Percentiles rank a stretch among this genome's conserved stretches.
phyloP scores from a whole-genome alignment of 1,140 invertebrate species.

The Magallana ariakensis region DNA sequence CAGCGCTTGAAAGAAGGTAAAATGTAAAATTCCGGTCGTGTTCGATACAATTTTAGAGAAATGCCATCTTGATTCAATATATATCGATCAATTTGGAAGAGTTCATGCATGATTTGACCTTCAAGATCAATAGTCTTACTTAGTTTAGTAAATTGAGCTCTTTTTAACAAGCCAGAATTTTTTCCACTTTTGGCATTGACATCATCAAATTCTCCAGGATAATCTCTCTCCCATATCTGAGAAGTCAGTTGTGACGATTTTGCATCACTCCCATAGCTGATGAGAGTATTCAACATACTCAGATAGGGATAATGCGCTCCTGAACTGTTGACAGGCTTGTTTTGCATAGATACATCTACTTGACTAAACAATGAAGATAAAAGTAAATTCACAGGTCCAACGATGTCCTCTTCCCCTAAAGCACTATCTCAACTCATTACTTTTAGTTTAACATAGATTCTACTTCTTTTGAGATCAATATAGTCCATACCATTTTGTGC shows the following conservation, averaged over 20 bases:
- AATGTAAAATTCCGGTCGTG: slow-evolving; percentile 42
- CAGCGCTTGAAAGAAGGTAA: background rate
- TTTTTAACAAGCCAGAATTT: too few species aligned
- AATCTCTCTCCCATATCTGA: background rate
- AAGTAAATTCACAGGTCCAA: too few species aligned
- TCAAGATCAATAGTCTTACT: slow-evolving; percentile 47
- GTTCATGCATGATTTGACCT: slow-evolving; percentile 49
- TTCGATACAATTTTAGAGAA: slow-evolving; percentile 41
- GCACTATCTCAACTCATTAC: slow-evolving; percentile 25
- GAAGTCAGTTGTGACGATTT: slow-evolving; percentile 5
- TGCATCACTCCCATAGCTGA: slow-evolving; percentile 13
- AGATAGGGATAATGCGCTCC: slow-evolving; percentile 38
- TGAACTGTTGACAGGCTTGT: slow-evolving; percentile 11
- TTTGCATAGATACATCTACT: slow-evolving; percentile 37
- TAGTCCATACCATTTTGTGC: slow-evolving; percentile 28
- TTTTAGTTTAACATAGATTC: slow-evolving; percentile 41
- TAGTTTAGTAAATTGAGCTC: background rate
- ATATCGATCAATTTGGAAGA: slow-evolving; percentile 51
- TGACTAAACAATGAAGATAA: slow-evolving; percentile 41
- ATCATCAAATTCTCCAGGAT: slow-evolving; percentile 38
- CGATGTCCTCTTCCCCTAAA: background rate
- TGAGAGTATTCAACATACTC: slow-evolving; percentile 37
- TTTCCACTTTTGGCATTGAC: slow-evolving; percentile 34
- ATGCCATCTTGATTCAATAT: slow-evolving; percentile 52
- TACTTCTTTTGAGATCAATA: slow-evolving; percentile 17